A percentile compares a stretch with the other conserved stretches of the same genome.
Conservation (phyloP, 2,797 vertebrate genomes). For the Tachyglossus aculeatus region DNA sequence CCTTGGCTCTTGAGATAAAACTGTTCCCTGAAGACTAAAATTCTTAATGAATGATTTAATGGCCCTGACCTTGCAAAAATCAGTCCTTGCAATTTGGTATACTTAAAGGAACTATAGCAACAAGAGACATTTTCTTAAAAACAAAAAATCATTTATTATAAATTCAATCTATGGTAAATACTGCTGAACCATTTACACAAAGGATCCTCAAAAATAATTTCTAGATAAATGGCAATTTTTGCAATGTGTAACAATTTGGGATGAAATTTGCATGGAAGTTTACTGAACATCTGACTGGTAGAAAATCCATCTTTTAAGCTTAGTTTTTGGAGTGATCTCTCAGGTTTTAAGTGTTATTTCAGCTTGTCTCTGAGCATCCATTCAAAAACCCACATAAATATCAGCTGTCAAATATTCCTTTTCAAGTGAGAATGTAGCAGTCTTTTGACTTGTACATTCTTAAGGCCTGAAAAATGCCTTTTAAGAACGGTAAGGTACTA, state of each 20-base stretch:
- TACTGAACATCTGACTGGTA: background rate
- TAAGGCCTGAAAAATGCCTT: constrained; percentile 50
- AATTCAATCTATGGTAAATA: background rate
- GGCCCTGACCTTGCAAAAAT: too few relatives aligned
- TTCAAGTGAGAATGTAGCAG: constrained; percentile 33
- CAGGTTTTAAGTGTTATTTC: background rate
- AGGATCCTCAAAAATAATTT: constrained; percentile 12
- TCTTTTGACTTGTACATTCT: constrained; percentile 57
- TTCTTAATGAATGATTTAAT: too few relatives aligned
- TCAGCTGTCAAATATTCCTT: constrained; percentile 1
- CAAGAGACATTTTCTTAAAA: background rate
- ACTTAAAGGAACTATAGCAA: background rate
- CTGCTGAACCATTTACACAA: background rate
- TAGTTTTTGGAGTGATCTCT: background rate
- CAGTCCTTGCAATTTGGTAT: background rate
- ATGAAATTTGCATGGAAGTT: background rate
- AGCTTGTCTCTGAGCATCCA: background rate
- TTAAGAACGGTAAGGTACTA: constrained; percentile 60
- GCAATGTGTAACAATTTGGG: background rate
- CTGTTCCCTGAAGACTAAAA: too few relatives aligned
- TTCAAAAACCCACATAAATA: background rate
- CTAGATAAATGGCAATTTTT: background rate
- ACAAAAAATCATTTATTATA: background rate
- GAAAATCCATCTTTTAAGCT: constrained; percentile 11
- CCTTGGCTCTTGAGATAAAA: too few relatives aligned